Percentiles rank a stretch among this genome's conserved stretches.
phyloP scores from a whole-genome alignment of 2,113 vertebrate genomes.

The Dendrocopos noguchii region DNA sequence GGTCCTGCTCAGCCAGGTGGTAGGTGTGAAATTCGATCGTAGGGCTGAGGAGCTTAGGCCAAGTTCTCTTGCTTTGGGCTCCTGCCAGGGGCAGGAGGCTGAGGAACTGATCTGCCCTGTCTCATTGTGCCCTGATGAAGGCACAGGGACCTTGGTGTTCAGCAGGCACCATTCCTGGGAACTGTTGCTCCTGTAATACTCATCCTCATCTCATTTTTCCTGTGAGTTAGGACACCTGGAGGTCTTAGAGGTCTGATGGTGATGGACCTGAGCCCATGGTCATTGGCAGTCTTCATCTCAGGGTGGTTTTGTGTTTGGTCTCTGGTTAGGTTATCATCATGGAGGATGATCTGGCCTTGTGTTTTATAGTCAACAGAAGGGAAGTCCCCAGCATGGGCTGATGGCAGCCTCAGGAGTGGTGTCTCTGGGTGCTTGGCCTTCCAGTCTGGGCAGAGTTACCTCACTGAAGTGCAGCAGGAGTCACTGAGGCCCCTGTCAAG shows the following conservation, averaged over 20 bases:
- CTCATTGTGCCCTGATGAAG: fast-evolving
- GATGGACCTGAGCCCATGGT: not conserved
- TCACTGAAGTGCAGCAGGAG: not conserved
- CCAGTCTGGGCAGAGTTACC: not conserved
- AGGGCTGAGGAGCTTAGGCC: not conserved
- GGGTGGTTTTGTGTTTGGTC: not conserved
- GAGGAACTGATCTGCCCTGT: not conserved
- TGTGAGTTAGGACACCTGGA: not conserved
- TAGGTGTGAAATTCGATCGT: not conserved
- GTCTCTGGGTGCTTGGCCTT: not conserved
- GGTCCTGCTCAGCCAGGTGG: not conserved
- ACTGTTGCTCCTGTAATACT: not conserved
- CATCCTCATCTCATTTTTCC: not conserved
- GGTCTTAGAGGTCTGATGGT: not conserved
- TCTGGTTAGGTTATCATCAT: not conserved
- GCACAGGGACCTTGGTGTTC: not conserved
- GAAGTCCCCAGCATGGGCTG: not conserved
- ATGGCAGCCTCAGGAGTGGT: fast-evolving
- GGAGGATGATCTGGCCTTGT: not conserved
- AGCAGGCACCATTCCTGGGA: not conserved
- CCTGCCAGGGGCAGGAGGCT: not conserved
- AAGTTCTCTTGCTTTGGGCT: not conserved
- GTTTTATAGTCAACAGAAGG: not conserved
- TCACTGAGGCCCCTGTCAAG: not conserved
- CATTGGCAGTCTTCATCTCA: not conserved